Conservation (phyloP, 2,113 vertebrate species). For the Lipophrys pholis region DNA sequence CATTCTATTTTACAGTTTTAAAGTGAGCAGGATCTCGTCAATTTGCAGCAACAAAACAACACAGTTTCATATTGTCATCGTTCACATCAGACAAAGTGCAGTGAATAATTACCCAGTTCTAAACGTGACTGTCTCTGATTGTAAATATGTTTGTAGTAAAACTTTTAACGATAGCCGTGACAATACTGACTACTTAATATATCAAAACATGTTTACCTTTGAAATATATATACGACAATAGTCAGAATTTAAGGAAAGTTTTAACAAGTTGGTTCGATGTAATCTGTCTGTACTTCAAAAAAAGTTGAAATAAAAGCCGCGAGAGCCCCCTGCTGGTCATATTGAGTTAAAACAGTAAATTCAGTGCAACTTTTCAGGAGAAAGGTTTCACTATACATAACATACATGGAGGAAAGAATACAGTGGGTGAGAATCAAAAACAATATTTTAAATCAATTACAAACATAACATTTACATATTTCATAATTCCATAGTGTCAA, state of each 20-base stretch:
- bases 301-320: constrained; percentile 29
- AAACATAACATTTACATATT: constrained; percentile 46
- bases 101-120: constrained; percentile 16
- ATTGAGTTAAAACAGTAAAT: constrained; percentile 14
- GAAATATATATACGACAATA: too few relatives aligned
- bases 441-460: constrained; percentile 22
- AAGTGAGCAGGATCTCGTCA: constrained; percentile 4
- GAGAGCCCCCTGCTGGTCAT: constrained; percentile 62
- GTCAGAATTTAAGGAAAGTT: constrained; percentile 10
- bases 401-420: constrained; percentile 16
- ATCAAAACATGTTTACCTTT: too few relatives aligned
- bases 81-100: constrained; percentile 44
- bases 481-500: constrained; percentile 53
- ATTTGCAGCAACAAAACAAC: constrained; percentile 10
- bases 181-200: too few relatives aligned
- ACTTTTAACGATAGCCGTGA: too few relatives aligned
- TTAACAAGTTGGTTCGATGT: not conserved
- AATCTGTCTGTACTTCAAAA: constrained; percentile 9
- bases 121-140: too few relatives aligned
- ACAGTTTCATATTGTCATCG: constrained; percentile 8
- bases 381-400: constrained; percentile 27
- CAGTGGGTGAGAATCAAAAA: not conserved
- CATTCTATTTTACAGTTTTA: constrained; percentile 24
- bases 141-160: too few relatives aligned
- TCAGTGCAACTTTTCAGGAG: constrained; percentile 18